phyloP scores from a whole-genome alignment of 2,797 vertebrate genomes.

The Poliocrania exsul region DNA sequence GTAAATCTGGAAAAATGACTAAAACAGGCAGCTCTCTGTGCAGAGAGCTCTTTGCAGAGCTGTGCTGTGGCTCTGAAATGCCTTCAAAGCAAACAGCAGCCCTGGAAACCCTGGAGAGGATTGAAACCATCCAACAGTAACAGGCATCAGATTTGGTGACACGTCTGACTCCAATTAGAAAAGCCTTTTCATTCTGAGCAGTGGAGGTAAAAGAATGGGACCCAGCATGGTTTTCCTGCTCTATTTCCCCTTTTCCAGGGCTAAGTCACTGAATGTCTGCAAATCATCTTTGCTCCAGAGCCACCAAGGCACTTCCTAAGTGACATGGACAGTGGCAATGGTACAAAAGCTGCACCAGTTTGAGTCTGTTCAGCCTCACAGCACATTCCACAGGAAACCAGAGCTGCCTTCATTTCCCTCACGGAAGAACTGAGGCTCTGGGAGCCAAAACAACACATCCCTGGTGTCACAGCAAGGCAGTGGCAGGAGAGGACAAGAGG shows the following conservation, averaged over 20 bases:
- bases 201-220: background rate
- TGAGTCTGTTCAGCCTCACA: background rate
- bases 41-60: background rate
- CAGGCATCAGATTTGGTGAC: background rate
- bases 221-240: rapidly evolving
- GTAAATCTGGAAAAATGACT: background rate
- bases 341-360: background rate
- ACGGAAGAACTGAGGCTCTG: background rate
- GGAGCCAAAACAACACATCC: background rate
- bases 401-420: background rate
- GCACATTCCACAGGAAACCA: background rate
- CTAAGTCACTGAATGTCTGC: background rate
- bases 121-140: background rate
- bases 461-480: background rate
- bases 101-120: background rate
- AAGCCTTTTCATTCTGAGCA: background rate
- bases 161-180: background rate
- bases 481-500: background rate
- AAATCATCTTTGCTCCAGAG: background rate
- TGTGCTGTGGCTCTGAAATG: background rate
- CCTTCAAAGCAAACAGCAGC: background rate
- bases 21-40: conserved; percentile 32
- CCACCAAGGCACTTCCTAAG: background rate
- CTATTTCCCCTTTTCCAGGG: background rate
- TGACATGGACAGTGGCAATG: rapidly evolving